phyloP scores from a whole-genome alignment of 2,888 invertebrate species.

The Nyleta sp. region DNA sequence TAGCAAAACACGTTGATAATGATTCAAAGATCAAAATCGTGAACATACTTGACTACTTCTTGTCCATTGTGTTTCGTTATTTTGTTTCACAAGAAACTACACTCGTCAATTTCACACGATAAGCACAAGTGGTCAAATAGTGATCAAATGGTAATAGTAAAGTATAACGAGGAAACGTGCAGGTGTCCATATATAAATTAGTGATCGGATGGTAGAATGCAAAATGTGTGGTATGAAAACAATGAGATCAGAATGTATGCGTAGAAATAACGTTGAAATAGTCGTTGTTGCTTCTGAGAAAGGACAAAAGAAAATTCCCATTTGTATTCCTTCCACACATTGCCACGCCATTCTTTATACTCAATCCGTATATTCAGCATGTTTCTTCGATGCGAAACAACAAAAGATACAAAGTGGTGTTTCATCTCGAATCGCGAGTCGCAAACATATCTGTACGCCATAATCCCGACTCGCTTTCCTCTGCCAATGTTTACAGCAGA shows the following conservation, averaged over 20 bases:
- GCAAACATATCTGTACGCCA: constrained; percentile 34
- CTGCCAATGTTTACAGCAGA: constrained; percentile 71
- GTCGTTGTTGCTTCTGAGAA: neutral
- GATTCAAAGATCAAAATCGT: too few species aligned
- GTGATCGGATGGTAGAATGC: constrained; percentile 33
- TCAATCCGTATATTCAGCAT: constrained; percentile 17
- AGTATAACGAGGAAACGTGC: constrained; percentile 23
- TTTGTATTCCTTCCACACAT: constrained; percentile 46
- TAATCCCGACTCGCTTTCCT: constrained; percentile 43
- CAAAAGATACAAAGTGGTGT: constrained; percentile 17
- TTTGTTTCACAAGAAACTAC: too few species aligned
- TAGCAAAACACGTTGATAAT: too few species aligned
- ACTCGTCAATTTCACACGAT: too few species aligned
- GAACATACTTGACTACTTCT: too few species aligned
- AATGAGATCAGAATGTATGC: constrained; percentile 37
- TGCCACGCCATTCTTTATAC: constrained; percentile 29
- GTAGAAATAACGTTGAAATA: constrained; percentile 12
- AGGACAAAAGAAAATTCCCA: constrained; percentile 21
- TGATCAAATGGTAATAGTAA: constrained; percentile 24
- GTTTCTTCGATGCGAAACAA: constrained; percentile 23
- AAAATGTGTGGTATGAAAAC: constrained; percentile 53
- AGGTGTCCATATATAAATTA: constrained; percentile 5
- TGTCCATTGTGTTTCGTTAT: too few species aligned
- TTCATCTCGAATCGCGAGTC: constrained; percentile 65
- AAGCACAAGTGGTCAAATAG: too few species aligned